phyloP scores from a whole-genome alignment of 2,113 vertebrate species.

The Lipophrys pholis region DNA sequence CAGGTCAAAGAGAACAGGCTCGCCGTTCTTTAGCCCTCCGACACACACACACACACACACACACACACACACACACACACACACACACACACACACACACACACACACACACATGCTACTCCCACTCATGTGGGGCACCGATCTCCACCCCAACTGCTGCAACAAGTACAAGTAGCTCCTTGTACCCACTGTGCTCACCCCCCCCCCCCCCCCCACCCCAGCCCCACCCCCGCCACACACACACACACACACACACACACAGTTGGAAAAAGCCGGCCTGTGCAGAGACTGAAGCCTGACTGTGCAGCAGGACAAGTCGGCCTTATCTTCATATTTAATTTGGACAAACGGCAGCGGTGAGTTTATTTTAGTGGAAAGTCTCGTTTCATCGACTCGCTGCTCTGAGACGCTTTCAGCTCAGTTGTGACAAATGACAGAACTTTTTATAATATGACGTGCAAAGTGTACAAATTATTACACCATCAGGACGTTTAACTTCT shows the following conservation, averaged over 20 bases:
- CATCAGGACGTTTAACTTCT: too few species aligned
- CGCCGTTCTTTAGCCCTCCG: too few species aligned
- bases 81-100: constrained; percentile 6
- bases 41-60: too few species aligned
- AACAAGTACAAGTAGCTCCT: constrained; percentile 74
- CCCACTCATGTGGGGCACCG: constrained; percentile 49
- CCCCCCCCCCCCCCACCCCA: too few species aligned
- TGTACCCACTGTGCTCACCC: constrained; percentile 64
- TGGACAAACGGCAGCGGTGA: constrained; percentile 37
- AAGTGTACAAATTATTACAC: too few species aligned
- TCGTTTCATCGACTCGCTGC: constrained; percentile 14
- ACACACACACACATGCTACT: constrained; percentile 41
- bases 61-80: too few species aligned
- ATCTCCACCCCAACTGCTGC: constrained; percentile 42
- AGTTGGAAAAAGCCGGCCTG: constrained; percentile 63
- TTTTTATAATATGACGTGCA: too few species aligned
- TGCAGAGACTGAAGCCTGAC: constrained; percentile 59
- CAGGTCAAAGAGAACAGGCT: too few species aligned
- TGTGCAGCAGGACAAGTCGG: constrained; percentile 55
- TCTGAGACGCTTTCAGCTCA: neutral
- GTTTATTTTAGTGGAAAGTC: constrained; percentile 26
- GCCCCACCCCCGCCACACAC: too few species aligned
- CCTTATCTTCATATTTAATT: constrained; percentile 74
- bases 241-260: neutral
- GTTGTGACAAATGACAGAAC: too few species aligned